Evolutionary conservation across 2,888 invertebrate species (phyloP), one percentile per base, ranked within the genome.

Genomic region (Aquatica leii): DNA sequence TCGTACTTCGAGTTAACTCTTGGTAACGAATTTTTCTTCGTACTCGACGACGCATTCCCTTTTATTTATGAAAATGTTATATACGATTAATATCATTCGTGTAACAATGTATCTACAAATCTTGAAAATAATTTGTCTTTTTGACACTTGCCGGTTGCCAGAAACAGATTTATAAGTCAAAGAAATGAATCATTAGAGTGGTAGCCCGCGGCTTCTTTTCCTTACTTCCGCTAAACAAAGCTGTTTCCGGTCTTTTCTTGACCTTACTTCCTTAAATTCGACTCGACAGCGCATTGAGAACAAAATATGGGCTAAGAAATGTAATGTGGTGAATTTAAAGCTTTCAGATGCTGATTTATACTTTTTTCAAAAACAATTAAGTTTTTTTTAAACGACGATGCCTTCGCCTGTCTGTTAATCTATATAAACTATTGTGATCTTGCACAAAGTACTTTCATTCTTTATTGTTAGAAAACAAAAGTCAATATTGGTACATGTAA

Each of bases 151-250:
- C 73, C 70, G 73, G 73, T 73, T 77, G 75, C 73, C 76, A 68
- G 62, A 62, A 70, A 63, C 72, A 74, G 75, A 77, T 77, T 77
- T 76, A 77, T 75, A 74, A 75, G 69, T 69, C 71, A 67, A 68
- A 76, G 74, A 77, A 76, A 63, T 76, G 73, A 77, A 75, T 76
- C 76, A 77, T 77, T 76, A 76, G 74, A 72, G 71, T 67, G 73
- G 68, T 70, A 69, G 73, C 74, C 74, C 68, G 73, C 72, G 70
- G 76, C 73, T 71, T 73, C 68, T 73, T 73, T 71, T 66, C 68
- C 68, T 70, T 54, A 64, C 69, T 73, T 73, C 73, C 73, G 71
- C 65, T 59, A 68, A 67, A 62, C 65, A 65, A 59, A 35, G 52
- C 57, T 58, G 68, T 59, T 65, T 69, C 69, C 69, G 66, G 65